Conservation (phyloP, 2,113 vertebrate genomes). For the Blennius ocellaris region DNA sequence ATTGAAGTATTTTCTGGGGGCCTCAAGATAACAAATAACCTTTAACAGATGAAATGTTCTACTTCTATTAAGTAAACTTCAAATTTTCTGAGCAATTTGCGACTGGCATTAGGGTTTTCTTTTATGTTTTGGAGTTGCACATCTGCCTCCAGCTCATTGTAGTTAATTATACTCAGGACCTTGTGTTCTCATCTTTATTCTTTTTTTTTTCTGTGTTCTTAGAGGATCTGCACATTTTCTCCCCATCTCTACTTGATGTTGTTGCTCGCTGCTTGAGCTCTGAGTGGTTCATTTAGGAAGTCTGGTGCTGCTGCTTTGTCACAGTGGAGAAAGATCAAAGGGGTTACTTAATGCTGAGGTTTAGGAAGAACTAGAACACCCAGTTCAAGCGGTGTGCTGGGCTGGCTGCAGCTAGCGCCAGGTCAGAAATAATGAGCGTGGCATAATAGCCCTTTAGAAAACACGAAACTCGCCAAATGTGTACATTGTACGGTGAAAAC, state of each 20-base stretch:
- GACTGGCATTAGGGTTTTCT: conserved; percentile 55
- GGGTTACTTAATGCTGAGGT: conserved; percentile 66
- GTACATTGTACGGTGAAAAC: conserved; percentile 41
- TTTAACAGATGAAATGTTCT: conserved; percentile 72
- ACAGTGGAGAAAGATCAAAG: conserved; percentile 78
- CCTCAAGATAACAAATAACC: conserved; percentile 80
- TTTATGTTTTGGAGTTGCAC: conserved; percentile 68
- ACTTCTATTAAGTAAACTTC: conserved; percentile 68
- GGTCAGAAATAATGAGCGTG: conserved; percentile 72
- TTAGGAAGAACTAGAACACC: conserved; percentile 61
- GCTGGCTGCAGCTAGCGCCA: conserved; percentile 44
- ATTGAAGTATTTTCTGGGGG: conserved; percentile 67
- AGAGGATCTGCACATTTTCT: conserved; percentile 70
- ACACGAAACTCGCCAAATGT: conserved; percentile 44
- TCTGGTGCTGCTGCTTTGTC: conserved; percentile 73
- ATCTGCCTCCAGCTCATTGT: conserved; percentile 71
- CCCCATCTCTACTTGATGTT: conserved; percentile 60
- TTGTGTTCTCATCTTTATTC: conserved; percentile 45
- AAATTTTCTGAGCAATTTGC: conserved; percentile 65
- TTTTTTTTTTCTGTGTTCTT: conserved; percentile 38
- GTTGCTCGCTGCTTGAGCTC: conserved; percentile 60
- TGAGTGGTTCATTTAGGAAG: conserved; percentile 72
- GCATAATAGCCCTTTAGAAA: conserved; percentile 67
- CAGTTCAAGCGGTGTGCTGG: conserved; percentile 54
- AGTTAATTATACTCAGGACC: conserved; percentile 72